Percentiles rank a stretch among this genome's conserved stretches.
Conservation (phyloP, 2,113 vertebrate species). For the Cinclus mexicanus region DNA sequence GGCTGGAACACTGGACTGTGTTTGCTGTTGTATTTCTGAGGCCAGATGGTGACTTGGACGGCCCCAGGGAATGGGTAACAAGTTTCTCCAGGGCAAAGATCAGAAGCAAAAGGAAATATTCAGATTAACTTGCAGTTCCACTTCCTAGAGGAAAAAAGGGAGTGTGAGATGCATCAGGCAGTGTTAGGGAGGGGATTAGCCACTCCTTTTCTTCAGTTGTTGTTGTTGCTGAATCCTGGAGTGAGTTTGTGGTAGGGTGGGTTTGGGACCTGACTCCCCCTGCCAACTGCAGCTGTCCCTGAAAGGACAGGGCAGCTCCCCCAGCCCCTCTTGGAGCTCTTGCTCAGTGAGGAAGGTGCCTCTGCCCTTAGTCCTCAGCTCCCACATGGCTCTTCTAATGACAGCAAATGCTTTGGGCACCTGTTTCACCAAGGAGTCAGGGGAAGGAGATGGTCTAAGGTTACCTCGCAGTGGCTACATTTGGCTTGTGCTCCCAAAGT, state of each 20-base stretch:
- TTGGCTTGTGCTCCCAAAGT: background rate
- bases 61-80: background rate
- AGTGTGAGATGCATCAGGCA: background rate
- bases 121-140: background rate
- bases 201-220: background rate
- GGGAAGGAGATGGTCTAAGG: background rate
- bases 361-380: background rate
- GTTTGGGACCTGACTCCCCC: background rate
- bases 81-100: conserved; percentile 32
- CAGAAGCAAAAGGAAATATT: conserved; percentile 51
- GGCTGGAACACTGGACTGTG: conserved; percentile 7
- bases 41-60: conserved; percentile 50
- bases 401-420: background rate
- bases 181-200: background rate
- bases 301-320: background rate
- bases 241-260: background rate
- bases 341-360: background rate
- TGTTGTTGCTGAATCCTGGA: background rate
- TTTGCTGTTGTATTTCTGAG: conserved; percentile 25
- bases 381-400: background rate
- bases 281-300: background rate
- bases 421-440: background rate
- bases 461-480: background rate
- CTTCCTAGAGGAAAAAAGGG: background rate
- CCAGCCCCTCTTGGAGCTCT: background rate